These are phyloP conservation scores for Watersipora subatra DNA, from an alignment of 1,140 invertebrate species.

Conservation along the genomic window DNA sequence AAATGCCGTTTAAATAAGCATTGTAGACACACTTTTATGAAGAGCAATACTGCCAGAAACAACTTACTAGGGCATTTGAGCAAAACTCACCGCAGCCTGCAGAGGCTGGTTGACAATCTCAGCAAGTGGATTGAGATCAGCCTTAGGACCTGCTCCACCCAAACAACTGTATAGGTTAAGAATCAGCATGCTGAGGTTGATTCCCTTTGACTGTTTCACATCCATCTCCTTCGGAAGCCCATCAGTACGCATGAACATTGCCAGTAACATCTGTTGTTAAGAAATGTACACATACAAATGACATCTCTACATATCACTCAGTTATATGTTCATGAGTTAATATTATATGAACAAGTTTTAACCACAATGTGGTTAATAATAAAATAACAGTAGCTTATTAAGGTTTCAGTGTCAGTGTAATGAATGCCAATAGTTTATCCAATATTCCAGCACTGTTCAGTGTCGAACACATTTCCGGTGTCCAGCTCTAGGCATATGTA, in stretches of 20 bases:
- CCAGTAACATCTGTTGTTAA: neutral
- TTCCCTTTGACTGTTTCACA: neutral
- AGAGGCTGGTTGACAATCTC: neutral
- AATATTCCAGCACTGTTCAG: too few relatives aligned
- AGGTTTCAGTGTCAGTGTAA: neutral
- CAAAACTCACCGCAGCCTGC: neutral
- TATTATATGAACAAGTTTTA: neutral
- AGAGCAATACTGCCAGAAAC: neutral
- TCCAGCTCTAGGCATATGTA: too few relatives aligned
- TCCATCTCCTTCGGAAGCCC: neutral
- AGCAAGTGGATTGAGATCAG: neutral
- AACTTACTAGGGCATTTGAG: neutral
- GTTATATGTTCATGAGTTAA: neutral
- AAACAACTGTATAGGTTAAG: neutral
- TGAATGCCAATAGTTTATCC: too few relatives aligned
- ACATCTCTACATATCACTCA: neutral
- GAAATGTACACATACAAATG: neutral
- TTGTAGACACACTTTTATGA: neutral
- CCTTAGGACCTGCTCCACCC: neutral
- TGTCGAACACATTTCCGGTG: too few relatives aligned
- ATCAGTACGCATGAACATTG: neutral
- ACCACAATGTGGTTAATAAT: neutral
- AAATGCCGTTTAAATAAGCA: neutral
- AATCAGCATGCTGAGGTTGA: neutral
- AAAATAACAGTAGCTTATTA: neutral